Conservation (phyloP, 2,888 invertebrate genomes). For the Hylaea fasciaria region DNA sequence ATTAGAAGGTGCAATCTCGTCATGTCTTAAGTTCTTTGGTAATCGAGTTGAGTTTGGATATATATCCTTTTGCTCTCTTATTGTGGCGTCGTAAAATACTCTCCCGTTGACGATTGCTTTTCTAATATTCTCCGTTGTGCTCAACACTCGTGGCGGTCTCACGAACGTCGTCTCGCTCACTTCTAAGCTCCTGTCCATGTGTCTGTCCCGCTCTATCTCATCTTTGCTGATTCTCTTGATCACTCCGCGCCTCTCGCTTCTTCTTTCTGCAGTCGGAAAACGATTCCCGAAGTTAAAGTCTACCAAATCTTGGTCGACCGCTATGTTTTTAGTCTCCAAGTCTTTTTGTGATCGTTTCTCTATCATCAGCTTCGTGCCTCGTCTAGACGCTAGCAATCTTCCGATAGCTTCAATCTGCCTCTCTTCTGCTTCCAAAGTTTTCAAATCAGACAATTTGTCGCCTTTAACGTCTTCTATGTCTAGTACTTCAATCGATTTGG, state of each 20-base stretch:
- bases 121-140: constrained; percentile 74
- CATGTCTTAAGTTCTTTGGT: constrained; percentile 49
- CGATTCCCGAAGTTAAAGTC: constrained; percentile 74
- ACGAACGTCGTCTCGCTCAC: constrained; percentile 78
- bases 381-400: constrained; percentile 70
- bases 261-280: constrained; percentile 68
- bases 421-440: constrained; percentile 78
- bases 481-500: constrained; percentile 74
- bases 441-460: constrained; percentile 68
- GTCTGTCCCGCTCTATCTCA: constrained; percentile 70
- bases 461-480: constrained; percentile 74
- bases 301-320: constrained; percentile 67
- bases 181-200: constrained; percentile 72
- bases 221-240: constrained; percentile 77
- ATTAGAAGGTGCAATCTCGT: constrained; percentile 40
- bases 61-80: constrained; percentile 71
- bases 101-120: constrained; percentile 80
- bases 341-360: constrained; percentile 77
- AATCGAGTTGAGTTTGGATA: constrained; percentile 61
- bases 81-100: constrained; percentile 78
- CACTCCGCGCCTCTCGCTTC: constrained; percentile 71
- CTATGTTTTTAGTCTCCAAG: constrained; percentile 69
- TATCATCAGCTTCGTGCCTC: constrained; percentile 69
- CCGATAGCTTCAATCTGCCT: constrained; percentile 81
- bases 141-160: constrained; percentile 72